Conservation (phyloP, 2,113 vertebrate species). For the Dromas ardeola region DNA sequence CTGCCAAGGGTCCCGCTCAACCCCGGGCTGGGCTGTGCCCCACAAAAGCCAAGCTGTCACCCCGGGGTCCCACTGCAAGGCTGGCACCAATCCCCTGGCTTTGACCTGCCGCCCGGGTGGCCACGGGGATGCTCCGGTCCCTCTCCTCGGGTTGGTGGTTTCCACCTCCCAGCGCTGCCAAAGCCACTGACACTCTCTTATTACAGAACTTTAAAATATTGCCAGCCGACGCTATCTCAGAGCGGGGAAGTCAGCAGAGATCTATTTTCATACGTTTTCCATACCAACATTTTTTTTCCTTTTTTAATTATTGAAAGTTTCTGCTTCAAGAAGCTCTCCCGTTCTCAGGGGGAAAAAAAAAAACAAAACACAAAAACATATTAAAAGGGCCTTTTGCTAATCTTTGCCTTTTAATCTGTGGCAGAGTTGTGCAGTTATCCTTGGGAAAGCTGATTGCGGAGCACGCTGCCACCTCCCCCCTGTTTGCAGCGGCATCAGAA, state of each 20-base stretch:
- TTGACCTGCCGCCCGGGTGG: neutral
- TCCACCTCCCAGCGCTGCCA: neutral
- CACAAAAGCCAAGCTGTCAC: neutral
- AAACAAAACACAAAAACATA: neutral
- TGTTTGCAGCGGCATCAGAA: neutral
- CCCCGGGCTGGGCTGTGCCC: neutral
- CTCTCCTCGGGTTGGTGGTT: accelerated
- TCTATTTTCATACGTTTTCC: neutral
- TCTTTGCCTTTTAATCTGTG: neutral
- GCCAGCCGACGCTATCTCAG: neutral
- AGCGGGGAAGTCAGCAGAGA: neutral
- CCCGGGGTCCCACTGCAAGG: neutral
- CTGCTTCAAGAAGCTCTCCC: neutral
- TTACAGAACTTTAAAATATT: neutral
- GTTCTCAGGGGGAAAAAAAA: accelerated
- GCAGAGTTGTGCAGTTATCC: neutral
- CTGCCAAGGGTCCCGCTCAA: neutral
- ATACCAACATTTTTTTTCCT: neutral
- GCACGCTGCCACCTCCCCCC: neutral
- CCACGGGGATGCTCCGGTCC: neutral
- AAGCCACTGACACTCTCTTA: neutral
- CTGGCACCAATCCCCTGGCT: neutral
- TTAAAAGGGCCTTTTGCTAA: neutral
- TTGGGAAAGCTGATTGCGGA: neutral
- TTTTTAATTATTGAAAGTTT: conserved; percentile 42